A percentile compares a stretch with the other conserved stretches of the same genome.
Conservation (phyloP, 2,888 invertebrate genomes). For the Oxytorus armatus region DNA sequence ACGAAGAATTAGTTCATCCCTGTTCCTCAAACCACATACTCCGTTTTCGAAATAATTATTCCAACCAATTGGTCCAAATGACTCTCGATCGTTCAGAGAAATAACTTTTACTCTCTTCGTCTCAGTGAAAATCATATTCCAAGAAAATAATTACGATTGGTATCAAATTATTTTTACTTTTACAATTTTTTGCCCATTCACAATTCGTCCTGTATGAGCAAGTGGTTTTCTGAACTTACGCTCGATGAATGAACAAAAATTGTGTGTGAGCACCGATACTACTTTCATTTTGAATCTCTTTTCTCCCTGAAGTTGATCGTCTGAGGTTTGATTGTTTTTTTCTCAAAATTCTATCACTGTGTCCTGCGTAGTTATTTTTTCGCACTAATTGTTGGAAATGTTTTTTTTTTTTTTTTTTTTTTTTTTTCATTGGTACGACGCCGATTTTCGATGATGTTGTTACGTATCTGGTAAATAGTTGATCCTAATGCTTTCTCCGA, state of each 20-base stretch:
- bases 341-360: too few species aligned
- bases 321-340: too few species aligned
- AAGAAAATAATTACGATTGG: background rate
- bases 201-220: too few species aligned
- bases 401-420: background rate
- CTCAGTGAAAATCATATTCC: background rate
- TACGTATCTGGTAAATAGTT: conserved; percentile 12
- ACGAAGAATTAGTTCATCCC: conserved; percentile 6
- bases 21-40: background rate
- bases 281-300: too few species aligned
- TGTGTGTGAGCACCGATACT: too few species aligned
- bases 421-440: background rate
- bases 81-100: background rate
- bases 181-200: background rate
- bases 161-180: background rate
- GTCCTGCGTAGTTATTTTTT: background rate
- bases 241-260: too few species aligned
- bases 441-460: conserved; percentile 8
- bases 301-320: too few species aligned
- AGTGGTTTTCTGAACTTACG: too few species aligned
- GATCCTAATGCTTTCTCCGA: conserved; percentile 12
- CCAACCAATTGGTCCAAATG: background rate
- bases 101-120: background rate
- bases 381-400: background rate
- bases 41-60: background rate